Evolutionary conservation across 2,888 invertebrate species (phyloP), one percentile per base, ranked within the genome.

Genomic region (Orthonevra nobilis): DNA sequence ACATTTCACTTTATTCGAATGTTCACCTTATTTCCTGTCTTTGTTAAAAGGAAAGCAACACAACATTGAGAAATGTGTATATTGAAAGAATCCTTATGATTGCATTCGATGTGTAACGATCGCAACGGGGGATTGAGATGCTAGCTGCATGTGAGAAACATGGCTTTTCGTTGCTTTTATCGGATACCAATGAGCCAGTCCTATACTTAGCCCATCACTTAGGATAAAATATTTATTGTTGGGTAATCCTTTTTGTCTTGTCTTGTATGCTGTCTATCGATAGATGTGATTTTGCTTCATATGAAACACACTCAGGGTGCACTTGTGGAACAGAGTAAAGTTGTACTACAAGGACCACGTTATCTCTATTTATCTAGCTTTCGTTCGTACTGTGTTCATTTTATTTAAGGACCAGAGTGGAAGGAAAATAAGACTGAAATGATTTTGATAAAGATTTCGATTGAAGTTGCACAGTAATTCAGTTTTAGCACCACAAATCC

Each of bases 221-320:
- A 38, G 28, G 48, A 46, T 60, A 36, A 10, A 19, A 26, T 48
- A 38, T 48, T 38, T 60, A 17, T 61, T 48, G 48, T 48, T 36
- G 32, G 17, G 30, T 23, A 42, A 42, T 40, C 14, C 23, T 23
- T 5, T 15, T 44, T 26, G 7, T 20, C 17, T 23, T 9, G 3
- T 10, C 40, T 40, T 58, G 12, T 17, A 10, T 14, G 7, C 10
- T 17, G 34, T 38, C 10, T 30, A 69, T 69, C 48, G 61, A 75
- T 48, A 48, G 69, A 36, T 56, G 69, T 4, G 26, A 32, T 70
- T n/a, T 26, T 30, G 23, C 19, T 30, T 28, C n/a, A 64, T 58
- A 63, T 64, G 64, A 70, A 64, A 40, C 36, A 36, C 60, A 58
- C 20, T 23, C 30, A 56, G 56, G 40, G 30, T 40, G 28, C 64